Evolutionary conservation across 2,113 vertebrate species (phyloP).

Genomic region (Engraulis encrasicolus): DNA sequence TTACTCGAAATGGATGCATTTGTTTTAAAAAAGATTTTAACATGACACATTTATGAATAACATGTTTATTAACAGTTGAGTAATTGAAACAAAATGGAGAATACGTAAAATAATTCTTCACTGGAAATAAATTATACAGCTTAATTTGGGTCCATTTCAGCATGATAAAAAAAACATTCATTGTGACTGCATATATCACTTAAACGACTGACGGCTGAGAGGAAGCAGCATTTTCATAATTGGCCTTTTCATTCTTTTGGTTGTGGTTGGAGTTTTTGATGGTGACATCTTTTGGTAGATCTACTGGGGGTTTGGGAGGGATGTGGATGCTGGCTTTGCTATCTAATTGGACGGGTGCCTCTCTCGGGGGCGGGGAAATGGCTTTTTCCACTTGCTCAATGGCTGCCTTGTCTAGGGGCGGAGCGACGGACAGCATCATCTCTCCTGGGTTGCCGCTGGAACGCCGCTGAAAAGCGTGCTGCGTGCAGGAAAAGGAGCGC

Average conservation of each 20-base stretch:
- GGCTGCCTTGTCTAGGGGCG: conserved; percentile 60
- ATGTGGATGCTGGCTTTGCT: conserved; percentile 36
- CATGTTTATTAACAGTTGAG: neutral
- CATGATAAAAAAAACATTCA: neutral
- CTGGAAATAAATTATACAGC: conserved; percentile 5
- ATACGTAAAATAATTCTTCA: neutral
- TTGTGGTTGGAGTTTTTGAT: conserved; percentile 53
- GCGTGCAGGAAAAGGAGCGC: conserved; percentile 80
- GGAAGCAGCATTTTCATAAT: conserved; percentile 44
- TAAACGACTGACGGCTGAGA: conserved; percentile 73
- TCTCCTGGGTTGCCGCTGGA: conserved; percentile 66
- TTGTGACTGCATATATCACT: neutral
- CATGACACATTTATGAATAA: neutral
- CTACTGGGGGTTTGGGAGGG: conserved; percentile 46
- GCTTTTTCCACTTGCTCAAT: conserved; percentile 67
- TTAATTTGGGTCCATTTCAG: neutral
- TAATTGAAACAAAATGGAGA: neutral
- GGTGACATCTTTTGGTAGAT: conserved; percentile 36
- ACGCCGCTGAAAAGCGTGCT: conserved; percentile 76
- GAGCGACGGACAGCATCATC: conserved; percentile 55
- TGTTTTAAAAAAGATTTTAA: neutral
- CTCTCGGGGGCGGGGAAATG: conserved; percentile 53
- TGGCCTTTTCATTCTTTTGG: conserved; percentile 63
- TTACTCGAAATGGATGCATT: neutral
- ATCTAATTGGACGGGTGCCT: conserved; percentile 51